Evolutionary conservation across 2,888 invertebrate species (phyloP).

Genomic region (Aspidapion aeneum): DNA sequence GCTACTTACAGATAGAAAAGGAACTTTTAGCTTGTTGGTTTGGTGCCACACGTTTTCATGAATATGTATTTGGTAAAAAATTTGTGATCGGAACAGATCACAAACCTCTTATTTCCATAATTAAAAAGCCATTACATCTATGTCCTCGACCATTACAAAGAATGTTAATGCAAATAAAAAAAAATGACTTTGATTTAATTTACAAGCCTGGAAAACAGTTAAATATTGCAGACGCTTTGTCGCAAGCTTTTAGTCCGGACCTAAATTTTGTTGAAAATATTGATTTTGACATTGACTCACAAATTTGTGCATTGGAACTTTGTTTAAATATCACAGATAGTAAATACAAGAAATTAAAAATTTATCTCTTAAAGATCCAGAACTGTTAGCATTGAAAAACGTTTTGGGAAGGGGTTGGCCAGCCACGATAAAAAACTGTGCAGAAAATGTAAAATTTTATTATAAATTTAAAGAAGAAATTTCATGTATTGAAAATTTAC

Average conservation of each 20-base stretch:
- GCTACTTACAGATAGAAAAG: too few relatives aligned
- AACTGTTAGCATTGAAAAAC: conserved; percentile 22
- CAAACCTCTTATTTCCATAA: conserved; percentile 28
- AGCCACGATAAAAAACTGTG: conserved; percentile 18
- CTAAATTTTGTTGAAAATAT: neutral
- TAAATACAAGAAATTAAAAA: conserved; percentile 17
- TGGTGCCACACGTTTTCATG: too few relatives aligned
- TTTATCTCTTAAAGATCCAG: conserved; percentile 11
- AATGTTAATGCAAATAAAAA: conserved; percentile 20
- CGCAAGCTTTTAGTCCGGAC: conserved; percentile 6
- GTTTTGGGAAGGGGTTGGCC: conserved; percentile 32
- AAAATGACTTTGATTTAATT: conserved; percentile 19
- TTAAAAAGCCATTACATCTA: conserved; percentile 28
- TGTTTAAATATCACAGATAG: conserved; percentile 8
- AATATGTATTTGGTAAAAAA: too few relatives aligned
- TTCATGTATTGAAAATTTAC: conserved; percentile 17
- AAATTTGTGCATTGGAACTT: conserved; percentile 1
- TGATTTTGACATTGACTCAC: neutral
- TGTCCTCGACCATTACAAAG: conserved; percentile 25
- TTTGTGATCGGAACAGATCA: too few relatives aligned
- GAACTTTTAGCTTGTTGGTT: conserved; percentile 42
- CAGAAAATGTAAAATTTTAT: conserved; percentile 17
- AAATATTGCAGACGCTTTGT: conserved; percentile 14
- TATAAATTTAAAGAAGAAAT: conserved; percentile 18
- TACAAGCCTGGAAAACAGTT: conserved; percentile 25